These are phyloP conservation scores for Cryptosula pallasiana DNA, from an alignment of 2,888 invertebrate genomes.

Conservation along the genomic window DNA sequence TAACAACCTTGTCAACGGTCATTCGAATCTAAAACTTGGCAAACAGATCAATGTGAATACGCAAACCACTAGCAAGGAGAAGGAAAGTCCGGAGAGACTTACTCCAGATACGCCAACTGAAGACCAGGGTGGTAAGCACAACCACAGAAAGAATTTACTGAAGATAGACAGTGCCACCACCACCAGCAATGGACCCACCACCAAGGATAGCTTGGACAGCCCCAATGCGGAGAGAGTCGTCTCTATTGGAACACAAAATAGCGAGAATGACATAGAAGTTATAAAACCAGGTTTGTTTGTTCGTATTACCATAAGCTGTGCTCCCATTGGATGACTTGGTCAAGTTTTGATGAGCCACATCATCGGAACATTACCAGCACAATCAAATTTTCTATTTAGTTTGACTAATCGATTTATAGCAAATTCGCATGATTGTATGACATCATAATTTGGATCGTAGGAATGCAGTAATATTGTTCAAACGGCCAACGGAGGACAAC, in stretches of 20 bases:
- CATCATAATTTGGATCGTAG: too few relatives aligned
- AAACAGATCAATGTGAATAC: not conserved
- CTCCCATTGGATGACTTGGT: too few relatives aligned
- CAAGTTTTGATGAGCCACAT: too few relatives aligned
- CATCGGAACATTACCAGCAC: too few relatives aligned
- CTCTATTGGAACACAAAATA: not conserved
- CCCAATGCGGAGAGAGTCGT: not conserved
- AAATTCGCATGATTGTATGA: too few relatives aligned
- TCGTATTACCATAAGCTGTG: too few relatives aligned
- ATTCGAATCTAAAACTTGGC: not conserved
- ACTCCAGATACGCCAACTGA: not conserved
- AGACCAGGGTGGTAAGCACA: not conserved
- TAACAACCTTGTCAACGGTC: not conserved
- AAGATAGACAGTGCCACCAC: not conserved
- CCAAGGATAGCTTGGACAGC: not conserved
- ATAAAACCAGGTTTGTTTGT: too few relatives aligned
- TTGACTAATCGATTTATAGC: too few relatives aligned
- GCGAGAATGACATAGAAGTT: not conserved
- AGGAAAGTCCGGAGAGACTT: not conserved
- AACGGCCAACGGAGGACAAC: too few relatives aligned
- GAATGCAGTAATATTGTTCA: too few relatives aligned
- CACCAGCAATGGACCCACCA: not conserved
- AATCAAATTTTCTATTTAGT: too few relatives aligned
- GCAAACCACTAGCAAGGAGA: not conserved
- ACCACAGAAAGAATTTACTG: constrained; percentile 9